These are phyloP conservation scores for Thymelicus sylvestris DNA, from an alignment of 2,888 invertebrate species.

Conservation along the genomic window DNA sequence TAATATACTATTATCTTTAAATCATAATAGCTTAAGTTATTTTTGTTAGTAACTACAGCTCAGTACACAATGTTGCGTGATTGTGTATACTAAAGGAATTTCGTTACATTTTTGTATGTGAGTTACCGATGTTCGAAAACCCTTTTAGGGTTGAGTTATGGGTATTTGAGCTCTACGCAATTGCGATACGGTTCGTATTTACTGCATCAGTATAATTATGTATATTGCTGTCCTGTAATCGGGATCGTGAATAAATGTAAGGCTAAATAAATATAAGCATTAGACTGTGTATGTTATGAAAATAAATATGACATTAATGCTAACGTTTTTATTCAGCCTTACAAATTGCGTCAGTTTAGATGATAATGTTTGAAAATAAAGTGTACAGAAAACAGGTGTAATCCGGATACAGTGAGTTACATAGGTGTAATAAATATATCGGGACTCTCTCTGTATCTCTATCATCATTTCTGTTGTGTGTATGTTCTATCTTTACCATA, in stretches of 20 bases:
- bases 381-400: too few species aligned
- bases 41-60: neutral
- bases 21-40: neutral
- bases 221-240: neutral
- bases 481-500: too few species aligned
- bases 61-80: constrained; percentile 13
- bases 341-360: too few species aligned
- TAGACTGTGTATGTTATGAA: neutral
- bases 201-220: neutral
- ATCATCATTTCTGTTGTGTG: too few species aligned
- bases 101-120: constrained; percentile 20
- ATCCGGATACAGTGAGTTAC: too few species aligned
- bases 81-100: constrained; percentile 19
- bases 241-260: neutral
- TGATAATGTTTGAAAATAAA: too few species aligned
- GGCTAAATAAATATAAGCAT: neutral
- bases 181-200: constrained; percentile 17
- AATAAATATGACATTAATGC: too few species aligned
- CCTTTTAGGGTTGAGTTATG: neutral
- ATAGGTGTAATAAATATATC: too few species aligned
- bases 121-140: constrained; percentile 7
- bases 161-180: constrained; percentile 7
- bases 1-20: neutral
- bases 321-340: too few species aligned
- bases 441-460: too few species aligned